Evolutionary conservation across 2,113 vertebrate species (phyloP).

Genomic region (Vulpes ferrilata): DNA sequence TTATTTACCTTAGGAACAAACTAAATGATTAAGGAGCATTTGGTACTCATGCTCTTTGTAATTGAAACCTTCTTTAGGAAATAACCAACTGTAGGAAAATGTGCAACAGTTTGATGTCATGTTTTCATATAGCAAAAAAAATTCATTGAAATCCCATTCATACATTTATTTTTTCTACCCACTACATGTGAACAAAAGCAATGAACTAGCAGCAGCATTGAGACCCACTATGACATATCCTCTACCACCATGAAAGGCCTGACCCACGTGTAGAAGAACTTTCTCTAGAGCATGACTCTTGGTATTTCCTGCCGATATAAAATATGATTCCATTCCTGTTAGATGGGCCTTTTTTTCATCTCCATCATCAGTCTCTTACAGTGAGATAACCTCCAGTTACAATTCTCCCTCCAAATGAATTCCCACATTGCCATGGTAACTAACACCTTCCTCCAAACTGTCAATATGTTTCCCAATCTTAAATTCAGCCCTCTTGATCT

Average conservation of each 20-base stretch:
- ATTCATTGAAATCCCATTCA: slow-evolving; percentile 57
- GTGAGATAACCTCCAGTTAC: slow-evolving; percentile 70
- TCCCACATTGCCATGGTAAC: slow-evolving; percentile 77
- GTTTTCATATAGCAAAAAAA: slow-evolving; percentile 28
- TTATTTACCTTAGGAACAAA: slow-evolving; percentile 81
- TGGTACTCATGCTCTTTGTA: slow-evolving; percentile 67
- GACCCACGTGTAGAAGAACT: slow-evolving; percentile 44
- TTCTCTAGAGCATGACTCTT: neutral
- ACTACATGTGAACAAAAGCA: slow-evolving; percentile 21
- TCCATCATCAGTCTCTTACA: neutral
- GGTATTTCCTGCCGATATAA: neutral
- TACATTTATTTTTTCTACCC: neutral
- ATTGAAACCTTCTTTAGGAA: slow-evolving; percentile 73
- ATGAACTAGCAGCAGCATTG: neutral
- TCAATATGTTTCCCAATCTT: slow-evolving; percentile 33
- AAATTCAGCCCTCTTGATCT: neutral
- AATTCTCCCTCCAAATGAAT: slow-evolving; percentile 67
- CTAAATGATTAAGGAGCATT: slow-evolving; percentile 76
- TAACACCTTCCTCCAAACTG: slow-evolving; percentile 53
- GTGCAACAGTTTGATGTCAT: neutral
- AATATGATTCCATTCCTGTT: slow-evolving; percentile 46
- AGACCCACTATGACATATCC: neutral
- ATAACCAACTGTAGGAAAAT: slow-evolving; percentile 60
- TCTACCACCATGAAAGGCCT: neutral
- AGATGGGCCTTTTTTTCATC: slow-evolving; percentile 50